These are phyloP conservation scores for Tragelaphus imberbis DNA, from an alignment of 2,113 vertebrate genomes.

Conservation along the genomic window DNA sequence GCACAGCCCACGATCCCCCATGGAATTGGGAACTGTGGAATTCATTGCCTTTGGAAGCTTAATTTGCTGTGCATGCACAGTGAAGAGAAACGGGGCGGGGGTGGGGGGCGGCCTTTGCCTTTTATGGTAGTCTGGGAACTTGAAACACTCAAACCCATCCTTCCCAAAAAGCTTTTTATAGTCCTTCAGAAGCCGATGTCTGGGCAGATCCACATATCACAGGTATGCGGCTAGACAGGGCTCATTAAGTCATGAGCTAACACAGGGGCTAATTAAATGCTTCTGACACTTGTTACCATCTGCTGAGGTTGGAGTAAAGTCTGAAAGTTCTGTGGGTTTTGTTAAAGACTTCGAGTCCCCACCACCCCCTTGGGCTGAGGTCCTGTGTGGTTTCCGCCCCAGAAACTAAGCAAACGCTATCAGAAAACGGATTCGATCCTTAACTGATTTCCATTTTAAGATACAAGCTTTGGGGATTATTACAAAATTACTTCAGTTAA, in stretches of 20 bases:
- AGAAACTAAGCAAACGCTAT: background rate
- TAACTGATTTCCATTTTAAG: background rate
- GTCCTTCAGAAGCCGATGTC: background rate
- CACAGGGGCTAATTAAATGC: conserved; percentile 43
- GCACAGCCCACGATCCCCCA: background rate
- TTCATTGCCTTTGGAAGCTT: background rate
- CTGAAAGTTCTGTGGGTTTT: background rate
- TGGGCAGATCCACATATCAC: background rate
- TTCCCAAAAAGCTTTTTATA: conserved; percentile 33
- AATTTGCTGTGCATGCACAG: background rate
- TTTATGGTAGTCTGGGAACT: conserved; percentile 1
- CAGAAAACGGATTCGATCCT: background rate
- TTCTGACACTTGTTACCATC: background rate
- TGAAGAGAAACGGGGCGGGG: accelerated
- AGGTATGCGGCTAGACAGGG: background rate
- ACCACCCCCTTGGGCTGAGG: background rate
- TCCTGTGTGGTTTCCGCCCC: background rate
- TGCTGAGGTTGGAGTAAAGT: background rate
- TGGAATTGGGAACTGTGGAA: background rate
- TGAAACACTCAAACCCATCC: background rate
- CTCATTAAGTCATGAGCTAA: conserved; percentile 33
- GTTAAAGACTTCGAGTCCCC: background rate
- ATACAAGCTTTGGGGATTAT: conserved; percentile 35
- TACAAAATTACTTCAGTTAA: conserved; percentile 72
- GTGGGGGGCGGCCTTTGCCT: background rate